phyloP scores from a whole-genome alignment of 2,797 vertebrate genomes.

The Chaetodon trifasciatus region DNA sequence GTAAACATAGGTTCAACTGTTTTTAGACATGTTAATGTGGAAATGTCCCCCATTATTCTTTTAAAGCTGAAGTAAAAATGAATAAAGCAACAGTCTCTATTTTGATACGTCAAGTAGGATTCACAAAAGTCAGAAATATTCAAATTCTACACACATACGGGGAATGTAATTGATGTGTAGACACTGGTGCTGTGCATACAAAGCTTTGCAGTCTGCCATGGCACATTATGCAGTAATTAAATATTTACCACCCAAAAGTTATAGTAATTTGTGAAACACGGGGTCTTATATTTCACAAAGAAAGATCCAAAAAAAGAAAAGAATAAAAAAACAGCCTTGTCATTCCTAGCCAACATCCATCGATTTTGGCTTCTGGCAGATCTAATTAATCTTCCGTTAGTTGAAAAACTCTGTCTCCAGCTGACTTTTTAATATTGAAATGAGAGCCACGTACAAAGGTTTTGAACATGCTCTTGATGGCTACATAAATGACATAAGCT shows the following conservation, averaged over 20 bases:
- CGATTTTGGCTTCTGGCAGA: not conserved
- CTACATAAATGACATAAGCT: conserved; percentile 1
- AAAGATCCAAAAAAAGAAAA: no score
- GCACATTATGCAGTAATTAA: not conserved
- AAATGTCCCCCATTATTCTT: no score
- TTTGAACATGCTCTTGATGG: not conserved
- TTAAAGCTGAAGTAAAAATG: not conserved
- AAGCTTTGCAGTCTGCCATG: not conserved
- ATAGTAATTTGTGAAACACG: not conserved
- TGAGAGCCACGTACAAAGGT: not conserved
- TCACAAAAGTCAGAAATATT: conserved; percentile 3
- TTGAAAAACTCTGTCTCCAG: not conserved
- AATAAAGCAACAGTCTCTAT: not conserved
- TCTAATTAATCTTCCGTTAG: not conserved
- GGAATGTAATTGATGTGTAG: not conserved
- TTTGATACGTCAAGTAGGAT: not conserved
- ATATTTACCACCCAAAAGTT: not conserved
- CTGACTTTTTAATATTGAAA: not conserved
- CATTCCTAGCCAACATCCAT: not conserved
- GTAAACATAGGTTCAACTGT: no score
- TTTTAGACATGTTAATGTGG: no score
- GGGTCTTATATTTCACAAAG: not conserved
- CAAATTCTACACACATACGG: not conserved
- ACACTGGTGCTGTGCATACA: not conserved
- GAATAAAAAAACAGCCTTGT: not conserved